Evolutionary conservation across 2,113 vertebrate genomes (phyloP), one percentile per base, ranked within the genome.

Genomic region (Potamarius usumacintae): DNA sequence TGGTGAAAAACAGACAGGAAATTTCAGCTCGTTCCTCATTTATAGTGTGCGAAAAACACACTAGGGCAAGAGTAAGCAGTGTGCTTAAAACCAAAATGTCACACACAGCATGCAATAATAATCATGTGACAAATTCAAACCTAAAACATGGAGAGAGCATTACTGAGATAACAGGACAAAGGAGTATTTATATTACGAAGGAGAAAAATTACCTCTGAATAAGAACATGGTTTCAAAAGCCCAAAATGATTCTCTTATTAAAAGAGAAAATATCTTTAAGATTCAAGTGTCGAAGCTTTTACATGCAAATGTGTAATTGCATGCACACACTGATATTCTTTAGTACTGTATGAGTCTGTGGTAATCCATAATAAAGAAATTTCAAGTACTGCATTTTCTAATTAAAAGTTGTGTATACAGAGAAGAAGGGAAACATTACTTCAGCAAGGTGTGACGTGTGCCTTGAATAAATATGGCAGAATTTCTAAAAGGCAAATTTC

Each of bases 31-130:
- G 57, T 60, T 82, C 7, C 11, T 34, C 65, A 82, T 81, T 86
- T 42, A 63, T 50, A 71, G 57, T 72, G 62, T 5, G 25, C 9
- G 5, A 25, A 50, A 50, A n/a, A 20, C 57, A 57, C 78, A 81
- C 48, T 80, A 14, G 52, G 18, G n/a, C 22, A 74, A 9, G 17
- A n/a, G n/a, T 65, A 67, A 67, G 8, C 52, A 58, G 53, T 60
- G 55, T 62, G 53, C 65, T 25, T 72, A 53, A 50, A 87, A 80
- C 42, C 55, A 63, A 76, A 74, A 55, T 74, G 80, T 74, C 55
- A 82, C 42, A 62, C 71, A 87, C 53, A 52, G 5, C 53, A 58
- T 62, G 48, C 34, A 87, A 74, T 62, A 87, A 72, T 57, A 69
- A 42, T 42, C 4, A 85, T 53, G n/a, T 65, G 58, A 86, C 60